Conservation (phyloP, 2,113 vertebrate genomes). For the Fukomys damarensis region DNA sequence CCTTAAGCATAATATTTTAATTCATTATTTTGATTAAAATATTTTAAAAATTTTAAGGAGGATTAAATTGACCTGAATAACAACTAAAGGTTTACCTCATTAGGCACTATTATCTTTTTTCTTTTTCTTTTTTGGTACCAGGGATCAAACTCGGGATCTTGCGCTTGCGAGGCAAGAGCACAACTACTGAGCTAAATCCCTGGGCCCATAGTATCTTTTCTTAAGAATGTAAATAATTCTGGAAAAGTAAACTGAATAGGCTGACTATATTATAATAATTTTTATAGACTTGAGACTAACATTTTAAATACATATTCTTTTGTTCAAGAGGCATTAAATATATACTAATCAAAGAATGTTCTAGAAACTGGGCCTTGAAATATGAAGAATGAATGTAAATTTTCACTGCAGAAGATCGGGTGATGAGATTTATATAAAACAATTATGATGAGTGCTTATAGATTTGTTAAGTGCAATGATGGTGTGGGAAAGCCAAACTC, state of each 20-base stretch:
- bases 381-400: not conserved
- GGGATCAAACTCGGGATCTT: too few relatives aligned
- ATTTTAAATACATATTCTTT: not conserved
- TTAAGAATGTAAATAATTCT: not conserved
- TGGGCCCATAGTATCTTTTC: not conserved
- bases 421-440: not conserved
- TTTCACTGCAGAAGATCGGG: constrained; percentile 12
- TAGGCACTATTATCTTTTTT: constrained; percentile 14
- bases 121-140: too few relatives aligned
- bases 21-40: constrained; percentile 27
- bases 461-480: not conserved
- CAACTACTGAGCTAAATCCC: too few relatives aligned
- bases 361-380: not conserved
- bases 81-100: constrained; percentile 22
- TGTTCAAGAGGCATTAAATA: not conserved
- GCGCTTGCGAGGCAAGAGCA: too few relatives aligned
- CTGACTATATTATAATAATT: not conserved
- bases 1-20: too few relatives aligned
- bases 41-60: constrained; percentile 5
- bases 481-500: not conserved
- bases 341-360: constrained; percentile 13
- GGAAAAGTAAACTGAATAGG: constrained; percentile 9
- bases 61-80: constrained; percentile 18
- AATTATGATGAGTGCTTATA: not conserved
- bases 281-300: not conserved